Conservation (phyloP, 2,797 vertebrate species). For the Sebastes matsubarae region DNA sequence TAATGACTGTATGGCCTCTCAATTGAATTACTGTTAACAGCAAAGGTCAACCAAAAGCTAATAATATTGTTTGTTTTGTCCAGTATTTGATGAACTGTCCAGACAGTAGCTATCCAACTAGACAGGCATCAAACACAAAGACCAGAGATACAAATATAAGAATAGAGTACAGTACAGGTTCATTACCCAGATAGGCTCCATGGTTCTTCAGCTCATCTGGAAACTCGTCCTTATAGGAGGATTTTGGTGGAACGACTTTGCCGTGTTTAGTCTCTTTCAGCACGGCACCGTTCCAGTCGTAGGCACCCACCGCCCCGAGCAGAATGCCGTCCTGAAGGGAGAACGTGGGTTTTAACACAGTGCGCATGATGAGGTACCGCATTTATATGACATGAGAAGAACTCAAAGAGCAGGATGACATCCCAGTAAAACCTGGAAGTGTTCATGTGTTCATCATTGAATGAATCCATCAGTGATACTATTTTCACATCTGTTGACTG, state of each 20-base stretch:
- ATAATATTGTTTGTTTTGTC: not conserved
- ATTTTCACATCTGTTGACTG: not conserved
- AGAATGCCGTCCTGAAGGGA: slow-evolving; percentile 89
- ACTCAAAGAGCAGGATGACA: not conserved
- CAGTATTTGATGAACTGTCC: too few relatives aligned
- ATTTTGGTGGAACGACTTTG: slow-evolving; percentile 89
- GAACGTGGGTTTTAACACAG: not conserved
- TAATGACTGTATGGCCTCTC: too few relatives aligned
- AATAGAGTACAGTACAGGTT: not conserved
- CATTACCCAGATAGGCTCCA: slow-evolving; percentile 90
- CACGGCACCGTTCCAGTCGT: slow-evolving; percentile 97
- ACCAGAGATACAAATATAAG: not conserved
- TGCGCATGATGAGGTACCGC: not conserved
- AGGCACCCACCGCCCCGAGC: slow-evolving; percentile 94
- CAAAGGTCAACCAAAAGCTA: not conserved
- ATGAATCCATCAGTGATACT: not conserved
- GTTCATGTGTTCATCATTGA: not conserved
- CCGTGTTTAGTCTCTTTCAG: slow-evolving; percentile 91
- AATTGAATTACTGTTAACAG: not conserved
- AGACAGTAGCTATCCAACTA: too few relatives aligned
- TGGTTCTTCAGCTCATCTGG: slow-evolving; percentile 96
- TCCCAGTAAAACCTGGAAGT: not conserved
- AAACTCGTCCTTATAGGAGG: slow-evolving; percentile 92
- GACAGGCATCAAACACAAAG: too few relatives aligned
- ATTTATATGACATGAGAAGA: not conserved